phyloP scores from a whole-genome alignment of 2,797 vertebrate genomes.

The Pseudochromis fuscus region DNA sequence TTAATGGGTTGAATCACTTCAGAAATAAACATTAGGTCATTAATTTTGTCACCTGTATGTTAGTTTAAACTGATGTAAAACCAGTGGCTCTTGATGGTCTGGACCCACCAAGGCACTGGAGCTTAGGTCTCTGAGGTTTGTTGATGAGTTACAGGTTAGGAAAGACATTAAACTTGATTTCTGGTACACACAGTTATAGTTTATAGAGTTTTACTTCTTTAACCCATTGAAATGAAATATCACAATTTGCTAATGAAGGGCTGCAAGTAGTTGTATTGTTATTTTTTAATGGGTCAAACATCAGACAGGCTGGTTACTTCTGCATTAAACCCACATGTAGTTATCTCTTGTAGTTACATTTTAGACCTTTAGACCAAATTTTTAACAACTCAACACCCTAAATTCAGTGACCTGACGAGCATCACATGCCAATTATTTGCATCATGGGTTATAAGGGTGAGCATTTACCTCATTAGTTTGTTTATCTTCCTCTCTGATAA shows the following conservation, averaged over 20 bases:
- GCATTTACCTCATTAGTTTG: neutral
- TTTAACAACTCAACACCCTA: neutral
- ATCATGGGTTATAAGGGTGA: neutral
- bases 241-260: neutral
- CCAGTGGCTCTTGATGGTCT: neutral
- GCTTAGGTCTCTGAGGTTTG: neutral
- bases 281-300: neutral
- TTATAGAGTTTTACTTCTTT: no score
- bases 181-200: neutral
- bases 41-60: constrained; percentile 5
- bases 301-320: neutral
- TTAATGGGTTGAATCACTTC: neutral
- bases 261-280: neutral
- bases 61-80: neutral
- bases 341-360: neutral
- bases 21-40: constrained; percentile 3
- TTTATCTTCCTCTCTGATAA: neutral
- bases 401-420: neutral
- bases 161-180: neutral
- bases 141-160: no score
- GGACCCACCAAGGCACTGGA: neutral
- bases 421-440: neutral
- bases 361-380: constrained; percentile 19
- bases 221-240: neutral
- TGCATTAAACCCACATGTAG: neutral